Evolutionary conservation across 2,888 invertebrate genomes (phyloP).

Genomic region (Pristionchus mayeri): DNA sequence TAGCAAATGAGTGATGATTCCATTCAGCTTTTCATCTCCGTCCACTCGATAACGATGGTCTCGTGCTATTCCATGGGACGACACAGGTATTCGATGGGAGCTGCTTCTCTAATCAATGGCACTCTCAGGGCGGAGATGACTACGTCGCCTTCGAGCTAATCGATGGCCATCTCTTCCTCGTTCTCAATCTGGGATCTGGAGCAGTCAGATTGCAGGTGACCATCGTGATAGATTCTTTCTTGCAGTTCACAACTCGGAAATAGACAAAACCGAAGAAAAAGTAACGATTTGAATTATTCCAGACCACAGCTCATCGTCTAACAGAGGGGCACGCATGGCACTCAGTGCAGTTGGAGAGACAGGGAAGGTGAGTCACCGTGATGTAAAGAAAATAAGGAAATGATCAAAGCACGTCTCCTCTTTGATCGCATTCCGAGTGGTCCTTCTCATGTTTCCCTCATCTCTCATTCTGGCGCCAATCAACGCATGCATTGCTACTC

Average conservation of each 20-base stretch:
- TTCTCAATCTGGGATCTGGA: constrained; percentile 92
- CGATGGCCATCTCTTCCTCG: constrained; percentile 92
- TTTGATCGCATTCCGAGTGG: no score
- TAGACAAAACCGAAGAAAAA: no score
- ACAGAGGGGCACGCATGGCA: constrained; percentile 72
- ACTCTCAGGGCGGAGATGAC: constrained; percentile 77
- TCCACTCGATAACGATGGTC: constrained; percentile 93
- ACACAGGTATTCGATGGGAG: no score
- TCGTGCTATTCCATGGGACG: constrained; percentile 87
- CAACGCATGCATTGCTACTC: neutral
- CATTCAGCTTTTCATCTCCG: constrained; percentile 83
- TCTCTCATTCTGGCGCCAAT: neutral
- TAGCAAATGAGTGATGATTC: no score
- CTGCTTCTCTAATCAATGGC: no score
- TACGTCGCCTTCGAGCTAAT: constrained; percentile 94
- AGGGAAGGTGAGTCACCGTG: constrained; percentile 61
- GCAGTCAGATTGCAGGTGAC: constrained; percentile 85
- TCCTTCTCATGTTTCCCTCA: neutral
- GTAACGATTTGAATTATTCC: neutral
- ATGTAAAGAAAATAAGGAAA: no score
- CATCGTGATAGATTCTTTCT: neutral
- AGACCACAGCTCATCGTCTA: constrained; percentile 69
- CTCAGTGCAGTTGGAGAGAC: constrained; percentile 70
- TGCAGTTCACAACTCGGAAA: neutral
- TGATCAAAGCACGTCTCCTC: no score